Conservation (phyloP, 92 coral and sea anemone genomes). For the Zoanthus sociatus region DNA sequence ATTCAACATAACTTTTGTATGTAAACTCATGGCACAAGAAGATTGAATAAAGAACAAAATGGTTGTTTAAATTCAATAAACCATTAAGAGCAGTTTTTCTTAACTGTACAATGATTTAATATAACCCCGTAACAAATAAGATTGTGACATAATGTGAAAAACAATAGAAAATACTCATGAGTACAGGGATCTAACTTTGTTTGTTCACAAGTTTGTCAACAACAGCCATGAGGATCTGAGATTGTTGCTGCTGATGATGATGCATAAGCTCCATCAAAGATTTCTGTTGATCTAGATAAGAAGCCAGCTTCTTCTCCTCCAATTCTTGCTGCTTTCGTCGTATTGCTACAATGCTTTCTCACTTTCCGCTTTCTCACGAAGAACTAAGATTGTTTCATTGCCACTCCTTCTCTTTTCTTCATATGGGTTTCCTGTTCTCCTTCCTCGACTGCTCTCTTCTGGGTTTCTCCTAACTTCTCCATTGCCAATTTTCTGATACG, state of each 20-base stretch:
- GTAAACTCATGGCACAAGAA: not conserved
- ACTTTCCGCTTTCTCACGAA: constrained; percentile 50
- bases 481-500: constrained; percentile 45
- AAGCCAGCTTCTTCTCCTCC: constrained; percentile 53
- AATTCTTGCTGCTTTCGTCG: constrained; percentile 47
- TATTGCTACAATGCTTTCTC: constrained; percentile 50
- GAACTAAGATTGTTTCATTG: constrained; percentile 46
- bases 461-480: constrained; percentile 62
- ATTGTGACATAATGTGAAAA: not conserved
- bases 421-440: constrained; percentile 18
- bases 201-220: constrained; percentile 58
- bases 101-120: not conserved
- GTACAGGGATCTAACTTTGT: constrained; percentile 55
- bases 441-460: constrained; percentile 50
- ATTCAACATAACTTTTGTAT: not conserved
- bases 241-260: constrained; percentile 50
- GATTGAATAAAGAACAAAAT: not conserved
- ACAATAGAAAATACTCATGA: not conserved
- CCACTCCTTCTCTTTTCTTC: constrained; percentile 49
- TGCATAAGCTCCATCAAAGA: constrained; percentile 43
- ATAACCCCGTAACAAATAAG: not conserved
- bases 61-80: not conserved
- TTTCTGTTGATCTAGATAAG: constrained; percentile 52
- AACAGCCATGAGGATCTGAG: constrained; percentile 59
- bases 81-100: not conserved